Evolutionary conservation across 2,113 vertebrate genomes (phyloP), one percentile per base, ranked within the genome.

Genomic region (Hirundichthys speculiger): DNA sequence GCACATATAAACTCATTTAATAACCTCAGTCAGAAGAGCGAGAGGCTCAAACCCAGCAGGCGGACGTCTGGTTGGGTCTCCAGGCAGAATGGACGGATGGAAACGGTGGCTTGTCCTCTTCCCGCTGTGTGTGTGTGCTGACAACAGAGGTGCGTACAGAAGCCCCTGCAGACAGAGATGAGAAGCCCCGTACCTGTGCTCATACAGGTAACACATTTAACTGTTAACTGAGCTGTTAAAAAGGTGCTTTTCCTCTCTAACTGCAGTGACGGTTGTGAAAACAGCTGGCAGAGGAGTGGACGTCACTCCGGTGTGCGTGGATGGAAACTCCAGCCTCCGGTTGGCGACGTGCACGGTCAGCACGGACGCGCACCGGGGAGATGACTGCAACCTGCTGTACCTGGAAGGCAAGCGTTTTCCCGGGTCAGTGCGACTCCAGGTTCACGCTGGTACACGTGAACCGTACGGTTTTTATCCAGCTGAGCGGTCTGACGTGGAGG

Each of bases 241-340:
- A 3, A n/a, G n/a, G 30, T 7, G 30, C 11, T 5, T 34, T 34
- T 34, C 30, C 30, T n/a, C 9, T 10, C 30, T 34, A 5, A 34
- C 7, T 34, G 30, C 30, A 7, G 30, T 34, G 30, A 3, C 7
- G 13, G 1, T 61, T 54, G 56, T 52, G n/a, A 70, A 75, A 56
- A 55, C 34, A 15, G 8, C 48, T 1, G 4, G 1, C 15, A 42
- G 12, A 25, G 50, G 48, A 27, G 1, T 12, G 21, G 61, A 68
- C 46, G 4, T 47, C 27, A 52, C 53, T 64, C 63, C 39, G 16
- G 7, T 72, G n/a, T 75, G 72, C 39, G 15, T 5, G 2, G 30
- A 42, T 12, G 6, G 27, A 14, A 38, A 14, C 3, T 2, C 0
- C 1, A 11, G 13, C 0, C 0, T 15, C 13, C 0, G 0, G 0